Evolutionary conservation across 2,113 vertebrate genomes (phyloP), one percentile per base, ranked within the genome.

Genomic region (Lepus americanus): DNA sequence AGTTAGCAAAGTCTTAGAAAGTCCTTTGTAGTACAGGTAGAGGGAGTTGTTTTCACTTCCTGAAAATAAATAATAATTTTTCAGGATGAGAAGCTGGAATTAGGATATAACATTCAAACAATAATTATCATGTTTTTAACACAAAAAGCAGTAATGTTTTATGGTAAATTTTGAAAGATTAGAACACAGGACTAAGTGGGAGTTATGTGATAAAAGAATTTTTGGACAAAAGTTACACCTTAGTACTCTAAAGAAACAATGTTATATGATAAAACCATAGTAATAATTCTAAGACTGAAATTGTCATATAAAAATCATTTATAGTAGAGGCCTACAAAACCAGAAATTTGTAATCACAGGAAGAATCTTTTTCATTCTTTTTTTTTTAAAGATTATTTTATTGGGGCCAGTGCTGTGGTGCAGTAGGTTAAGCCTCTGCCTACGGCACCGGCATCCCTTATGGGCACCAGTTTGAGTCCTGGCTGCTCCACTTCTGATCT

Each of bases 11-110:
- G 99, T 99, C 98, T 99, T 99, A 97, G 99, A 99, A 97, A 99
- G 99, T 95, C 99, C 99, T 97, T 99, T 99, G 97, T 99, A 99
- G 98, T 99, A 99, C 10, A 99, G 97, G 97, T 99, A 99, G 88
- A 99, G 98, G 87, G 99, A 99, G 97, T 99, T 99, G 98, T 99
- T 99, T 98, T 99, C 99, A 49, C 99, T 99, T 98, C 99, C 99
- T 99, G 92, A 72, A 98, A 95, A 92, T 76, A 95, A 88, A 63
- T 0, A 77, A 53, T 31, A 63, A 3, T 29, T 61, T n/a, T 91
- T 90, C 69, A 93, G 27, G 93, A 95, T 33, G 29, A 92, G 8
- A 93, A 94, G 29, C 73, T n/a, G 31, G 33, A 85, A 86, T 90
- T 77, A 93, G 72, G 63, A 55, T 27, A 90, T 53, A 16, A 93